phyloP scores from a whole-genome alignment of 2,888 invertebrate species.

The Chymomyza caudatula region DNA sequence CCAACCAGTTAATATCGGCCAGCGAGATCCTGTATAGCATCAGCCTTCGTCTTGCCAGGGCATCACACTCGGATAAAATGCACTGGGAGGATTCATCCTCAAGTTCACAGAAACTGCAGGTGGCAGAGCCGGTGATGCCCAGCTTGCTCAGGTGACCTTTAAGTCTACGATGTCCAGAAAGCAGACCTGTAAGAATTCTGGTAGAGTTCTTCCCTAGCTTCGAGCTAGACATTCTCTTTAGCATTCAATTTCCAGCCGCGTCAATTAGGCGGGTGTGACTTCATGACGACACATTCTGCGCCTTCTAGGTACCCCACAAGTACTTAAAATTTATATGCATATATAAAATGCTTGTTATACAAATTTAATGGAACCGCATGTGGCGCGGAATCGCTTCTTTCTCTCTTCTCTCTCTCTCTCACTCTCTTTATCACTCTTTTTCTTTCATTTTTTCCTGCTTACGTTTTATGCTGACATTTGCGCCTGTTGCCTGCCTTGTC shows the following conservation, averaged over 20 bases:
- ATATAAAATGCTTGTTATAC: conserved; percentile 61
- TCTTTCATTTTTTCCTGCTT: conserved; percentile 5
- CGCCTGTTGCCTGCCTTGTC: conserved; percentile 1
- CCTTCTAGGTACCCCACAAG: conserved; percentile 29
- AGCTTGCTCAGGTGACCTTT: too few relatives aligned
- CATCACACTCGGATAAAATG: too few relatives aligned
- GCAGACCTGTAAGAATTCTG: too few relatives aligned
- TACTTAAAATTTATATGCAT: conserved; percentile 36
- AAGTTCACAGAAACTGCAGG: too few relatives aligned
- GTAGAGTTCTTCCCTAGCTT: not conserved
- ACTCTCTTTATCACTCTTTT: too few relatives aligned
- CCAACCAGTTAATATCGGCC: too few relatives aligned
- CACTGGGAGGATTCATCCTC: too few relatives aligned
- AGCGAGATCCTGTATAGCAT: too few relatives aligned
- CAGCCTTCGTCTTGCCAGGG: too few relatives aligned
- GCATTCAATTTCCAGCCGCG: conserved; percentile 47
- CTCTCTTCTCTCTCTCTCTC: too few relatives aligned
- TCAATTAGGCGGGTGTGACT: conserved; percentile 45
- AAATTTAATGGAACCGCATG: conserved; percentile 63
- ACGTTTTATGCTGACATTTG: conserved; percentile 29
- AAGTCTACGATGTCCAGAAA: too few relatives aligned
- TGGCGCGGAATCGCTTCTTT: conserved; percentile 42
- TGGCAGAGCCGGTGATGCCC: too few relatives aligned
- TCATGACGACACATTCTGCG: not conserved
- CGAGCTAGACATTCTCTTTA: conserved; percentile 16